These are phyloP conservation scores for Oreocharis arfaki DNA, from an alignment of 2,113 vertebrate species.

Conservation along the genomic window DNA sequence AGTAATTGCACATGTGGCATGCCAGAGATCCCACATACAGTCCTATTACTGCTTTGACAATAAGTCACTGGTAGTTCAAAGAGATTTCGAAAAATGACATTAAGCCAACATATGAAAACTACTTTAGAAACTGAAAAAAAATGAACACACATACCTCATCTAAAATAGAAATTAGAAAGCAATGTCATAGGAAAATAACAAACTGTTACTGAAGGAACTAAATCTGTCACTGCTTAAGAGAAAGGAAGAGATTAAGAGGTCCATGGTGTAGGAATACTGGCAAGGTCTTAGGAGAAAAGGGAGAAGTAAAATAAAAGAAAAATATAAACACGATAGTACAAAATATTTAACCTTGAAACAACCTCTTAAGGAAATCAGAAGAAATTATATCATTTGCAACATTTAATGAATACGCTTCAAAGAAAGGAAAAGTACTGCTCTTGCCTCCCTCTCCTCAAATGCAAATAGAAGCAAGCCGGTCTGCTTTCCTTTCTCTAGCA, in stretches of 20 bases:
- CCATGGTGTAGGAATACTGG: background rate
- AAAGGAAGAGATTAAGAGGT: background rate
- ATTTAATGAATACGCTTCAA: background rate
- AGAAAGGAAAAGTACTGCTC: background rate
- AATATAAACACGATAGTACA: background rate
- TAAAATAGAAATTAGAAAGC: background rate
- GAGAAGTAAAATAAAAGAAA: background rate
- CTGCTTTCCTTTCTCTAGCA: background rate
- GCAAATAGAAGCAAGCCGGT: background rate
- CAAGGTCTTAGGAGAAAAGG: background rate
- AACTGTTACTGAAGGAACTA: background rate
- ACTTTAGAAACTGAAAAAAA: background rate
- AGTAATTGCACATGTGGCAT: background rate
- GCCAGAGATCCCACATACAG: background rate
- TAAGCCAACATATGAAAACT: background rate
- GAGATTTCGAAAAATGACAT: background rate
- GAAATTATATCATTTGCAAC: background rate
- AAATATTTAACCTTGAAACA: background rate
- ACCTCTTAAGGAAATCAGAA: background rate
- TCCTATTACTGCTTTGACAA: background rate
- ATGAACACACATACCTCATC: background rate
- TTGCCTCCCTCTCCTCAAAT: background rate
- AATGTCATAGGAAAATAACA: background rate
- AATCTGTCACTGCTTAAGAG: background rate
- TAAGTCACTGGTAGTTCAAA: background rate